Evolutionary conservation across 2,113 vertebrate species (phyloP), one percentile per base, ranked within the genome.

Genomic region (Tringa solitaria): DNA sequence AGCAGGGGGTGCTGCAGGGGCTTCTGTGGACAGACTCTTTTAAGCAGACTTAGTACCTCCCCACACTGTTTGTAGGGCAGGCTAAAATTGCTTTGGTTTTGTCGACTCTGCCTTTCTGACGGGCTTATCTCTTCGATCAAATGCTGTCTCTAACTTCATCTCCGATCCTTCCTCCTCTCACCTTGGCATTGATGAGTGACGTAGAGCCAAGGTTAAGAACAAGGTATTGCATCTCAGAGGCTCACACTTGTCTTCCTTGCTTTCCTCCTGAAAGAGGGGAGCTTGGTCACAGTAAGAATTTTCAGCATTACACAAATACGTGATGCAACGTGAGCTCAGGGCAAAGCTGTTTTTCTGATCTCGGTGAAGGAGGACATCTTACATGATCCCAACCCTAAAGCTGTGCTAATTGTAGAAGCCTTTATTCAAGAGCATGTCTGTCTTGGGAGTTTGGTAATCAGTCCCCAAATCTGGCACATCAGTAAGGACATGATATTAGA

Each of bases 311-410:
- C 41, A 41, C 15, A 59, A 78, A 54, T 15, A 1, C 2, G 4
- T 32, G 30, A 61, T 61, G 70, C 59, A 76, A 27, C 50, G 8
- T 1, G 4, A 87, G 45, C 46, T 72, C 23, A 30, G 41, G 50
- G 46, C 53, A 76, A 61, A 91, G 61, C 7, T 0, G 1, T 46
- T 92, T 59, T 53, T 84, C 26, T 2, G 0, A 0, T 63, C 33
- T 30, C 1, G 1, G 26, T n/a, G 63, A 82, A 60, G 35, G 35
- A 85, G 41, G 8, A 12, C 10, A 8, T 77, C 35, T 83, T 81
- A 45, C 33, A 9, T 63, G 75, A 90, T 39, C 37, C 35, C 86
- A 90, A 67, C 56, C 16, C 39, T 61, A 33, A 75, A 88, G 39
- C 56, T 67, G 24, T 50, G 72, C 51, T 94, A 73, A 54, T n/a